A percentile compares a stretch with the other conserved stretches of the same genome.
phyloP scores from a whole-genome alignment of 2,797 vertebrate species.

The Florisuga fusca region DNA sequence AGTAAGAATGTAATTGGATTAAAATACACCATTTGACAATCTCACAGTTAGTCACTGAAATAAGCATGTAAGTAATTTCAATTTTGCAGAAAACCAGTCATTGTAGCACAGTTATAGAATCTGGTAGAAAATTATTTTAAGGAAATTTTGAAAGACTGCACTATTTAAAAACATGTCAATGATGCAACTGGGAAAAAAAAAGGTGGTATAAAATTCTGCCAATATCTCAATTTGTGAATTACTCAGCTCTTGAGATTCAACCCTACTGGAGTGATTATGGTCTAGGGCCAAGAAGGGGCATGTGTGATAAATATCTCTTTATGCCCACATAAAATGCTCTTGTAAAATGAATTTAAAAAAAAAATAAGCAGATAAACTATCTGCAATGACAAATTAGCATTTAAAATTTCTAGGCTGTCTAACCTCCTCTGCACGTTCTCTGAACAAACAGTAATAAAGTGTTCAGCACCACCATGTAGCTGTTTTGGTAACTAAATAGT shows the following conservation, averaged over 20 bases:
- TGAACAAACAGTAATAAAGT: constrained; percentile 56
- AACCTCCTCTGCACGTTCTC: constrained; percentile 56
- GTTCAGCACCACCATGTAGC: constrained; percentile 45
- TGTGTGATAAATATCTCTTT: constrained; percentile 3
- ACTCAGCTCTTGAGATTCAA: background rate
- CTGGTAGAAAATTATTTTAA: constrained; percentile 16
- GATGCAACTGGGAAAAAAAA: background rate
- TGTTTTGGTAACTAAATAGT: constrained; percentile 48
- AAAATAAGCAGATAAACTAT: constrained; percentile 34
- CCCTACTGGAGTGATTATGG: constrained; percentile 3
- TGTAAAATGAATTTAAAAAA: constrained; percentile 21
- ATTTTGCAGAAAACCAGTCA: constrained; percentile 74
- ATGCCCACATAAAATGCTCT: background rate
- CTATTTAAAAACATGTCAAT: constrained; percentile 12
- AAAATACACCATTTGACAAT: constrained; percentile 77
- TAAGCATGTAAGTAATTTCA: constrained; percentile 69
- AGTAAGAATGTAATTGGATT: constrained; percentile 75
- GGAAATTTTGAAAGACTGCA: constrained; percentile 19
- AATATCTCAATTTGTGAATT: background rate
- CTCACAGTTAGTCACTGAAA: constrained; percentile 71
- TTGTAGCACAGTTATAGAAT: constrained; percentile 15
- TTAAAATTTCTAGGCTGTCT: constrained; percentile 52
- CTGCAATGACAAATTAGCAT: constrained; percentile 62
- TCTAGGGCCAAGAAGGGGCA: background rate
- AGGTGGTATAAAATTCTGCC: background rate